These are phyloP conservation scores for Enteromius afrohamiltoni DNA, from an alignment of 2,797 vertebrate genomes.

Conservation along the genomic window DNA sequence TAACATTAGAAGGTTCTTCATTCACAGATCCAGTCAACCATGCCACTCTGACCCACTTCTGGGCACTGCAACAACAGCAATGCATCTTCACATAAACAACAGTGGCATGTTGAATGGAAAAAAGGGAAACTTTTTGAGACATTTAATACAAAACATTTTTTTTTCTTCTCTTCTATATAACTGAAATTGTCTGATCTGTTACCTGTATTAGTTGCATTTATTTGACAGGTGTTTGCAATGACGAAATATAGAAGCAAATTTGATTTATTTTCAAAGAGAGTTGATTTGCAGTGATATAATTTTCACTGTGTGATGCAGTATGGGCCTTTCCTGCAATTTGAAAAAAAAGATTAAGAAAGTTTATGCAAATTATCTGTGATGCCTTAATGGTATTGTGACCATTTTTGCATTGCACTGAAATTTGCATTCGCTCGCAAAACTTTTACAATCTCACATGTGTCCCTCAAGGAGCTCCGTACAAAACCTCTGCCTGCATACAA, in stretches of 20 bases:
- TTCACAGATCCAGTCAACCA: slow-evolving; percentile 15
- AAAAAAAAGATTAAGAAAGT: background rate
- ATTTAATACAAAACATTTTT: background rate
- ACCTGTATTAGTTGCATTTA: background rate
- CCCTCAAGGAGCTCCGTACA: background rate
- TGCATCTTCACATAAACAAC: slow-evolving; percentile 16
- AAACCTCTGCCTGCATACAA: background rate
- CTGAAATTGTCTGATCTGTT: background rate
- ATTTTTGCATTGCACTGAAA: too few species aligned
- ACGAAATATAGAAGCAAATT: background rate
- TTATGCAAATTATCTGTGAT: background rate
- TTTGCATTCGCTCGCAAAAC: too few species aligned
- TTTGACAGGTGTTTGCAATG: background rate
- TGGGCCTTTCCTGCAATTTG: background rate
- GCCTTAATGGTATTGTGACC: background rate
- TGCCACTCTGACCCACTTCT: slow-evolving; percentile 34
- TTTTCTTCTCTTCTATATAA: background rate
- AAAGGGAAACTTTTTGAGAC: background rate
- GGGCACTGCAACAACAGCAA: background rate
- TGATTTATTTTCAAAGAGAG: background rate
- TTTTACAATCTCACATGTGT: too few species aligned
- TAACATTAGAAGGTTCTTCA: slow-evolving; percentile 19
- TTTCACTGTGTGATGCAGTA: background rate
- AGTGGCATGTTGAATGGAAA: slow-evolving; percentile 24
- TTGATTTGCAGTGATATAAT: background rate